Percentiles rank a stretch among this genome's conserved stretches.
These are phyloP conservation scores for Anolis sagrei DNA, from an alignment of 2,113 vertebrate genomes.

Conservation along the genomic window DNA sequence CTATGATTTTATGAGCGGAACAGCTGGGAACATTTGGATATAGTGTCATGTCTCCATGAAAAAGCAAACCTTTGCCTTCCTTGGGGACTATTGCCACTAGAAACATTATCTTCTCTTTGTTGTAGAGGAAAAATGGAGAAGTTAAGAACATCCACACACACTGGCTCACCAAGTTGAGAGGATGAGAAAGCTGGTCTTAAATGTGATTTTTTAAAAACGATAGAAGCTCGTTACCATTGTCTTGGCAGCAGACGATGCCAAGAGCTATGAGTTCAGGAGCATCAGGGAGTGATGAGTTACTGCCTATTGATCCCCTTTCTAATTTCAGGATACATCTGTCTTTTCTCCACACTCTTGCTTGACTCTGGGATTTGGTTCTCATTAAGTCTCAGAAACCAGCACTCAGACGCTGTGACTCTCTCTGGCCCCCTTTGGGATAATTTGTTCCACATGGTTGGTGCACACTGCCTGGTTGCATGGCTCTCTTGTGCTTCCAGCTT, in stretches of 20 bases:
- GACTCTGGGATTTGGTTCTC: not conserved
- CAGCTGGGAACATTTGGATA: not conserved
- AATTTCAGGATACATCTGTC: not conserved
- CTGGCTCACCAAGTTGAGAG: not conserved
- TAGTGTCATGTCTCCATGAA: not conserved
- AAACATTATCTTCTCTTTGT: not conserved
- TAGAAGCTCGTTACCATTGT: not conserved
- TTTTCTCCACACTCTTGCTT: not conserved
- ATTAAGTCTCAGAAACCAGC: not conserved
- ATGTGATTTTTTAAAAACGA: not conserved
- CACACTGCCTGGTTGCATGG: not conserved
- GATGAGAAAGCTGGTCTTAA: not conserved
- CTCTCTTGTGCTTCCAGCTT: slow-evolving; percentile 26
- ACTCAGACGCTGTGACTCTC: fast-evolving
- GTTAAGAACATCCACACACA: fast-evolving
- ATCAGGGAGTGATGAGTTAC: not conserved
- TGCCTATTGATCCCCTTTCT: not conserved
- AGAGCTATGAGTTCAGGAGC: not conserved
- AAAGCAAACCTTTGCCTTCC: not conserved
- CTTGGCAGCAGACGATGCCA: not conserved
- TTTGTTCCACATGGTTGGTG: not conserved
- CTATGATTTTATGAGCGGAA: not conserved
- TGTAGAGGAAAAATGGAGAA: not conserved
- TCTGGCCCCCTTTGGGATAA: not conserved
- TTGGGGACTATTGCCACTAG: not conserved